Base-by-base conservation (phyloP, 1,140 invertebrate species). In the Hyposmocoma kahamanoa region DNA sequence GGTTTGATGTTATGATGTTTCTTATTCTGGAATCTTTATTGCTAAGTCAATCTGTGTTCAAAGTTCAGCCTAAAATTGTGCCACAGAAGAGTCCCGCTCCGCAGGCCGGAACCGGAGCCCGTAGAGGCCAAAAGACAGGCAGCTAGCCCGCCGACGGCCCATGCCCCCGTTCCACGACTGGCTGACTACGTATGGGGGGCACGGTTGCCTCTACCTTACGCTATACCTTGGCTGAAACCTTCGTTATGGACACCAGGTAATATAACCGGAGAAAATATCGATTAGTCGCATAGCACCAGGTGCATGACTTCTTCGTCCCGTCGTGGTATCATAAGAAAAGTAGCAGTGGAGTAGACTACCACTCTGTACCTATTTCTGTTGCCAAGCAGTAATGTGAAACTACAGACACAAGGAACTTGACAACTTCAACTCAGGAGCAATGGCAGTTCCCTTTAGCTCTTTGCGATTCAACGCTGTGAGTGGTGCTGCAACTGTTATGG, bases 41-140 rank as follows among this genome's bases (percentile, higher is more conserved):
- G n/a, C n/a, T 26, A 26, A 34, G n/a, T 17, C 11, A 42, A 45
- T 57, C 49, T 11, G 38, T 62, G 43, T 24, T 59, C 26, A 53
- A 62, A 80, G 67, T 84, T 78, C 81, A 80, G 79, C 70, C 57
- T 83, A 59, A 78, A 81, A 80, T 77, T 68, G 72, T 76, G 79
- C 79, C 67, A 64, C 75, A 84, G 81, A 79, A 74, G 81, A 62
- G 61, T 80, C 3, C 71, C 72, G 43, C 44, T 76, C 50, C 76
- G 77, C 74, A 85, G 82, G 74, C 75, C 78, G 1, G 78, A 83
- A 43, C 43, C 69, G 10, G 73, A 79, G 17, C 50, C 48, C 1
- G 60, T 49, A 9, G 68, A 84, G 42, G 48, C 62, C 0, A 83
- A 83, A 54, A 62, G 79, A 2, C 51, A 69, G 1, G 54, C 77